Base-by-base conservation (phyloP, 2,113 vertebrate genomes). In the Lathamus discolor region DNA sequence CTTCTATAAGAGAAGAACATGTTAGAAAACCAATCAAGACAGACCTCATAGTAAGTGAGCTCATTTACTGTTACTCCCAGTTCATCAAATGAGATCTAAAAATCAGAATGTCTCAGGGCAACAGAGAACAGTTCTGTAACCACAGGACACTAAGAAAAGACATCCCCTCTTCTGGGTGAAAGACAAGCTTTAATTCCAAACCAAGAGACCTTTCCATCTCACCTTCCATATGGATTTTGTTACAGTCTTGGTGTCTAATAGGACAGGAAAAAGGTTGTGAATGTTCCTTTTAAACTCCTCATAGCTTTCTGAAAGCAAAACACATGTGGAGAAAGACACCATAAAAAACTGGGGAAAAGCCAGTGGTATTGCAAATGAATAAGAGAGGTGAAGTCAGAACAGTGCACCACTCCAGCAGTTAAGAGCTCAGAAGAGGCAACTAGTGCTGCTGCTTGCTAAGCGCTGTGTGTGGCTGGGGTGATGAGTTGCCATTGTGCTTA, bases 231-330 rank as follows among this genome's bases (percentile, higher is more conserved):
- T 10, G 14, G 95, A 96, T 90, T 97, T 98, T 18, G 95, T 95
- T 68, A 98, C 92, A 5, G 96, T 97, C 93, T 98, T 98, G 51
- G 98, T 98, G 52, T 98, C 98, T 54, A 98, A 95, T 61, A 98
- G 91, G 39, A 98, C 75, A 83, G 98, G 98, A 94, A 98, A 98
- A 7, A 98, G 84, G 27, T 27, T 84, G 69, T 98, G 98, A 93
- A 98, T 97, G 11, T 98, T 98, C 85, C 61, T 95, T 96, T 98
- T 98, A 89, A 98, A 98, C 11, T 98, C 96, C 6, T 98, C 83
- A 13, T 98, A 98, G 92, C 95, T 98, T 89, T 98, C 98, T 98
- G 92, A 94, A 97, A 93, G 77, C 41, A 73, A 83, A 78, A 55
- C 54, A 74, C 31, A 61, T 0, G 24, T 17, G 75, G 46, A 90